Evolutionary conservation across 2,888 invertebrate species (phyloP), one percentile per base, ranked within the genome.

Genomic region (Halictus quadricinctus): DNA sequence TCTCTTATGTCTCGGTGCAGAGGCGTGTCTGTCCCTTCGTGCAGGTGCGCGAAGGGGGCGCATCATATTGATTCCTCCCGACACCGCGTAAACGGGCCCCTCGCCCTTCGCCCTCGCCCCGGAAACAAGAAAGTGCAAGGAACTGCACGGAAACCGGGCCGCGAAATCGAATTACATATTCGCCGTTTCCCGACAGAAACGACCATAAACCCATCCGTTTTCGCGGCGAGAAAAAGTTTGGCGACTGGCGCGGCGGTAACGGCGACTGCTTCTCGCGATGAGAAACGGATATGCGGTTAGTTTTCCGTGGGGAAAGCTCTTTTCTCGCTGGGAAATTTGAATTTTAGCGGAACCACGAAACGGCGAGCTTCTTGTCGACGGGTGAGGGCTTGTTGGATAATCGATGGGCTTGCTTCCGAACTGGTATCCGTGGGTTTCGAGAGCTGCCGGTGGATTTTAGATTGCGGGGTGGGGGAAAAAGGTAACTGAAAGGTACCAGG

Each of bases 101-200:
- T 36, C 36, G 36, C 36, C 36, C 4, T 36, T 36, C 36, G 5
- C 36, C 36, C 36, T 36, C 36, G 36, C 25, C 18, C 48, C 54
- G 7, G 48, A 48, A 81, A 81, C 78, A 79, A 69, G 60, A 88
- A 84, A 50, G 86, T 73, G 77, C 72, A 21, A 29, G 66, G 64
- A 83, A 85, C 80, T 87, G 88, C 85, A 66, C 76, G 76, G 46
- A 46, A 13, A 7, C 64, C 69, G 74, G 74, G 66, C 70, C 69
- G 74, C 69, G 64, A 74, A 85, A 89, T 85, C 81, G 78, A 89
- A 85, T 88, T 85, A 87, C 69, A 74, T 66, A 85, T 83, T 83
- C 81, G 36, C 80, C n/a, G 74, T 73, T 79, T 74, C 70, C 69
- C 81, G 58, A 64, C 29, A 29, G 81, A 60, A 25, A 77, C 25